Evolutionary conservation across 2,797 vertebrate species (phyloP).

Genomic region (Bovichtus variegatus): DNA sequence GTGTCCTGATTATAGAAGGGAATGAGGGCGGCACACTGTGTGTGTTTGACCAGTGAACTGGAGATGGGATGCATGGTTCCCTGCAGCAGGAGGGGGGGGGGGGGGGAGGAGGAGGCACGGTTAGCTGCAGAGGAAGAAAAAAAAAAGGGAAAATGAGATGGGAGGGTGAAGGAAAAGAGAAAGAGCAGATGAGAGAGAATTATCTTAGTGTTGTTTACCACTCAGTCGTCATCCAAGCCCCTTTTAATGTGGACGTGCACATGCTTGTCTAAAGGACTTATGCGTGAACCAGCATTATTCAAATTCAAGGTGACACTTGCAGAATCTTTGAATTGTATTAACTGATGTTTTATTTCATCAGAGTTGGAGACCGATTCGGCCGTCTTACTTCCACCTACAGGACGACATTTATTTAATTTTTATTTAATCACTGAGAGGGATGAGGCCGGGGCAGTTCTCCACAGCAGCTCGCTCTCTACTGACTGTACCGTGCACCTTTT

Average conservation of each 20-base stretch:
- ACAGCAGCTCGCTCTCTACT: slow-evolving; percentile 24
- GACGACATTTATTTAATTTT: slow-evolving; percentile 66
- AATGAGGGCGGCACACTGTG: slow-evolving; percentile 81
- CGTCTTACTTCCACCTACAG: slow-evolving; percentile 55
- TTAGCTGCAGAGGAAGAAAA: slow-evolving; percentile 67
- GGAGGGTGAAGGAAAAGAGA: slow-evolving; percentile 56
- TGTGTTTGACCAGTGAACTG: slow-evolving; percentile 84
- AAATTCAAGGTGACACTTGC: slow-evolving; percentile 70
- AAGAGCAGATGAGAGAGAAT: slow-evolving; percentile 55
- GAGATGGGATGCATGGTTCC: slow-evolving; percentile 81
- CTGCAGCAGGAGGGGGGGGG: slow-evolving; percentile 66
- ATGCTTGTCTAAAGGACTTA: slow-evolving; percentile 33
- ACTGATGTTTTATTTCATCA: slow-evolving; percentile 51
- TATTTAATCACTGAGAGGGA: slow-evolving; percentile 70
- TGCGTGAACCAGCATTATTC: slow-evolving; percentile 67
- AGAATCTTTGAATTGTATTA: slow-evolving; percentile 65
- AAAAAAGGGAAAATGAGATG: slow-evolving; percentile 57
- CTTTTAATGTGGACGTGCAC: slow-evolving; percentile 39
- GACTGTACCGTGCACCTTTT: slow-evolving; percentile 11
- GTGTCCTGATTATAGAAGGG: slow-evolving; percentile 83
- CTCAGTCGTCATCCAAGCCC: slow-evolving; percentile 39
- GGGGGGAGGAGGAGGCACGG: slow-evolving; percentile 27
- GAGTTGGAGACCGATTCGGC: slow-evolving; percentile 38
- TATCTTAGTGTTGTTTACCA: slow-evolving; percentile 56
- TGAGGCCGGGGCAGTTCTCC: slow-evolving; percentile 34